Percentiles rank a stretch among this genome's conserved stretches.
These are phyloP conservation scores for Elanus axillaris DNA, from an alignment of 2,113 vertebrate species.

Conservation along the genomic window DNA sequence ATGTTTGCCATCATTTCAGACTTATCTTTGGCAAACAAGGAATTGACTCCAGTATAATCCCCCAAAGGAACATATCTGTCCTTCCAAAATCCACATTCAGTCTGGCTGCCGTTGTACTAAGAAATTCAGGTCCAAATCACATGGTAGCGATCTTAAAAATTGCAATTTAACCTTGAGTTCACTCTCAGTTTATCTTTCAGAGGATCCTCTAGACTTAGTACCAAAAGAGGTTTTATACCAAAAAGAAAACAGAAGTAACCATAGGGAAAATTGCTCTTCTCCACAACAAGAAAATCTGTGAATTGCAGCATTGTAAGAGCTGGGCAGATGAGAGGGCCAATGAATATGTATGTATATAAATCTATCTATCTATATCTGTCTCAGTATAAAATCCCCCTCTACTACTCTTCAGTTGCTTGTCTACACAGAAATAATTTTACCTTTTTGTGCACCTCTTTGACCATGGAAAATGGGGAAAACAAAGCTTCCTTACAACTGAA, in stretches of 20 bases:
- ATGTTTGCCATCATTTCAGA: constrained; percentile 51
- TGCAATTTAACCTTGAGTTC: constrained; percentile 21
- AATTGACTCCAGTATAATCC: constrained; percentile 42
- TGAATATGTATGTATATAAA: neutral
- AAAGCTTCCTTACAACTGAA: neutral
- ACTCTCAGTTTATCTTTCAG: neutral
- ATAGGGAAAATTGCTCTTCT: neutral
- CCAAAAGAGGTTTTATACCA: neutral
- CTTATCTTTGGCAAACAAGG: constrained; percentile 60
- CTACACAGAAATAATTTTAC: neutral
- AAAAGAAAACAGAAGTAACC: neutral
- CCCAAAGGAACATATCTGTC: constrained; percentile 22
- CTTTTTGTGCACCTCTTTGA: neutral
- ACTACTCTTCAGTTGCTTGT: neutral
- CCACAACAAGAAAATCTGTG: neutral
- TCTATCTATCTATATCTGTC: neutral
- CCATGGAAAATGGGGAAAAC: neutral
- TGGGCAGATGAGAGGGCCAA: neutral
- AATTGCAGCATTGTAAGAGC: neutral
- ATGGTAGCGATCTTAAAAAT: neutral
- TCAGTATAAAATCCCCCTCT: neutral
- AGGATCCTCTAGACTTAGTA: neutral
- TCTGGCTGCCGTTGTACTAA: neutral
- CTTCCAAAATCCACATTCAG: constrained; percentile 53
- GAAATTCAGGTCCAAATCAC: constrained; percentile 13